A percentile compares a stretch with the other conserved stretches of the same genome.
phyloP scores from a whole-genome alignment of 2,113 vertebrate species.

The Nannospalax galili region DNA sequence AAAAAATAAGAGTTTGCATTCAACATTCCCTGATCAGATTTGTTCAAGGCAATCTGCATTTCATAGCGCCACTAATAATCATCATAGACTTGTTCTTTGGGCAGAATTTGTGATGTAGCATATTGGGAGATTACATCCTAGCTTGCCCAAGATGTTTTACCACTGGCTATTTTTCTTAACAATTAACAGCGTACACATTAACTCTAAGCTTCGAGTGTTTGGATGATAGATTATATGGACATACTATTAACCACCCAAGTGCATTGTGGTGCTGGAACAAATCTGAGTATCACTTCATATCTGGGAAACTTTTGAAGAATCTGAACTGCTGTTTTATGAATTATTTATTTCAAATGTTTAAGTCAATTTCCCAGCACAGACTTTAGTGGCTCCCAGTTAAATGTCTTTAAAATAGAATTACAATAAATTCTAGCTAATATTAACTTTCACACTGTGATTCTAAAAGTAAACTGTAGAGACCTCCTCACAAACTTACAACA shows the following conservation, averaged over 20 bases:
- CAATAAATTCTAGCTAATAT: constrained; percentile 21
- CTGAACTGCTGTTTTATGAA: constrained; percentile 32
- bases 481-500: background rate
- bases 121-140: background rate
- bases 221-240: background rate
- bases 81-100: background rate
- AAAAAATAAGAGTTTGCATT: background rate
- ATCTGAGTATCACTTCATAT: background rate
- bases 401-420: constrained; percentile 10
- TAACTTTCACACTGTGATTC: constrained; percentile 11
- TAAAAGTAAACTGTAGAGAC: background rate
- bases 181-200: background rate
- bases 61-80: background rate
- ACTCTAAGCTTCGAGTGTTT: background rate
- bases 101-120: background rate
- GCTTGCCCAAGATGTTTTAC: background rate
- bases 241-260: background rate
- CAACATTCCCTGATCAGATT: background rate
- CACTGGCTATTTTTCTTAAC: background rate
- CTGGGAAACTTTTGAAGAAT: constrained; percentile 7
- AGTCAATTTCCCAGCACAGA: background rate
- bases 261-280: background rate
- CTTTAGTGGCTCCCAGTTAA: background rate
- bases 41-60: background rate
- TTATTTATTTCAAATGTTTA: background rate